Evolutionary conservation across 2,888 invertebrate genomes (phyloP), one percentile per base, ranked within the genome.

Genomic region (Diplolepis rosae): DNA sequence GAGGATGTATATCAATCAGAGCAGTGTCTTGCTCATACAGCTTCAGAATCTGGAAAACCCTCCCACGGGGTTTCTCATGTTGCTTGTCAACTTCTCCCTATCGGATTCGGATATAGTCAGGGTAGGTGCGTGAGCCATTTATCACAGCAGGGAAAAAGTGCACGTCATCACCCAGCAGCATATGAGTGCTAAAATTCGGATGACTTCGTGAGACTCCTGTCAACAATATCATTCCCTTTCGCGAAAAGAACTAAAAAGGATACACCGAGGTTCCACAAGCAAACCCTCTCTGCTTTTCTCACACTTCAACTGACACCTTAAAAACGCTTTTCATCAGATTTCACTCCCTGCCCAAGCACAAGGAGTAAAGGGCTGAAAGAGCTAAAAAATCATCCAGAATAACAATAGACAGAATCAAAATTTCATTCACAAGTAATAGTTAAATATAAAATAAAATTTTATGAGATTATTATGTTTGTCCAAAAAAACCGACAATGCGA

Each of bases 131-230:
- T 83, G 18, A 11, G 83, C 85, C 87, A 88, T 88, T 88, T 88
- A 88, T 88, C 88, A 88, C 85, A 71, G 80, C 80, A 52, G 82
- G 84, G 83, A 85, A 88, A 87, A 87, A 85, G 82, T 85, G 84
- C 86, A 76, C 81, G 87, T 88, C 88, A 88, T 88, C 84, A 80
- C 79, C 81, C 72, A 73, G 73, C 75, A 77, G 77, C 74, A 77
- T 80, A 79, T 80, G 79, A 83, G 83, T 81, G 81, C 82, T 83
- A 72, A 84, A 84, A 85, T 81, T 83, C 83, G 77, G 83, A 87
- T 88, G 87, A 87, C 87, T 88, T 85, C 83, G 87, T 87, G 85
- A 84, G 83, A 85, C 82, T 85, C 82, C 84, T 84, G 84, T 86
- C 87, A 85, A 87, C 85, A 82, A 83, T 84, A 79, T 83, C 82